A percentile compares a stretch with the other conserved stretches of the same genome.
Conservation (phyloP, 37 sponge, comb jelly and placozoan genomes). For the Ephydatia muelleri region DNA sequence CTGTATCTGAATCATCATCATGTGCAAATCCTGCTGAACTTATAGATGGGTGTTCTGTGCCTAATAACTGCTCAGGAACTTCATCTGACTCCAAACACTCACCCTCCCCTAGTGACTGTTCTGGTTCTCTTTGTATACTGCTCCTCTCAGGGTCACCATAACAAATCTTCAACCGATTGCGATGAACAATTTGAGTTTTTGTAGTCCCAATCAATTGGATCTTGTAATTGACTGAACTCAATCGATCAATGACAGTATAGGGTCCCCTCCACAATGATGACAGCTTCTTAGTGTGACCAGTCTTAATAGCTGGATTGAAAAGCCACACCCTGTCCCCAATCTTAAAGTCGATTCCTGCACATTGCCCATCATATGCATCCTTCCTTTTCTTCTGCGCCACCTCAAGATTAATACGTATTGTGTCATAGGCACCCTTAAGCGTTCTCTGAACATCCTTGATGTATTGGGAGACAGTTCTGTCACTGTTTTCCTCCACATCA, state of each 20-base stretch:
- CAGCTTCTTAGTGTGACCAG: constrained; percentile 27
- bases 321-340: constrained; percentile 32
- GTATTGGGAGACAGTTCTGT: neutral
- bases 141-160: constrained; percentile 6
- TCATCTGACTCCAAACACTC: too few relatives aligned
- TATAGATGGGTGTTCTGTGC: too few relatives aligned
- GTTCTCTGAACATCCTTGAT: neutral
- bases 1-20: neutral
- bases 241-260: constrained; percentile 26
- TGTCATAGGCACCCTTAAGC: neutral
- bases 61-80: too few relatives aligned
- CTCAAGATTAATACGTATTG: neutral
- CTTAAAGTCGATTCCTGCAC: neutral
- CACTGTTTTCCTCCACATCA: neutral
- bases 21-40: neutral
- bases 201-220: constrained; percentile 23
- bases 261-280: constrained; percentile 26
- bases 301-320: constrained; percentile 32
- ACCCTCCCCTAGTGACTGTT: too few relatives aligned
- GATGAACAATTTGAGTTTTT: neutral
- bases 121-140: too few relatives aligned
- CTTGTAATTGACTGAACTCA: constrained; percentile 1
- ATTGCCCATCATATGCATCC: neutral
- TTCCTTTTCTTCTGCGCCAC: constrained; percentile 3
- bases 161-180: constrained; percentile 9